Evolutionary conservation across 2,888 invertebrate genomes (phyloP), one percentile per base, ranked within the genome.

Genomic region (Nudaria mundana): DNA sequence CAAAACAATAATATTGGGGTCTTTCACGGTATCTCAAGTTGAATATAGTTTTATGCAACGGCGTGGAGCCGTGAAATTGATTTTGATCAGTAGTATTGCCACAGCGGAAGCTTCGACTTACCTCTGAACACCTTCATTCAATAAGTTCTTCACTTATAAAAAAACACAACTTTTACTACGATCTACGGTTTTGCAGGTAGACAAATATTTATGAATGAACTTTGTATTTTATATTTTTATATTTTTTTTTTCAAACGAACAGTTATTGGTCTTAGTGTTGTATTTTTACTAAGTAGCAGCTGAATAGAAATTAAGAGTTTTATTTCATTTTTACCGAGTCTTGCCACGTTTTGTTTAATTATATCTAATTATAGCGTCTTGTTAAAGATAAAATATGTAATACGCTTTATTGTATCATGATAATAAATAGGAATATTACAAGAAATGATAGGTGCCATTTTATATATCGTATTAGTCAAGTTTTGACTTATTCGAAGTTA

Each of bases 1-100:
- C 64, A 53, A 66, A 72, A 64, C 62, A 56, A 44, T 30, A 40
- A 59, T 58, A 63, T 73, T 61, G 60, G 48, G 37, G 48, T 66
- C 29, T 48, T 67, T 71, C 66, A 66, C 62, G 66, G 59, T 68
- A 66, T 73, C 77, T 76, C 16, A 68, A 73, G 66, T 76, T 71
- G 65, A 71, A 70, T 71, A 73, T 60, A 64, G 77, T 80, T 84
- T 83, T 84, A 85, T 86, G 85, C 86, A 87, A 87, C 74, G 72
- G 76, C 68, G 78, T 71, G 46, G 72, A 64, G 64, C 76, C 83
- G 78, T 85, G 69, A 83, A 88, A 88, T 88, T 86, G 84, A 80
- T 81, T 81, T 62, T 62, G 58, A 59, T 55, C 45, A 58, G 50
- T 47, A 37, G 60, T 58, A 70, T 76, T 66, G 68, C 65, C 54